Conservation (phyloP, 2,888 invertebrate species). For the Trypoxylon attenuatum region DNA sequence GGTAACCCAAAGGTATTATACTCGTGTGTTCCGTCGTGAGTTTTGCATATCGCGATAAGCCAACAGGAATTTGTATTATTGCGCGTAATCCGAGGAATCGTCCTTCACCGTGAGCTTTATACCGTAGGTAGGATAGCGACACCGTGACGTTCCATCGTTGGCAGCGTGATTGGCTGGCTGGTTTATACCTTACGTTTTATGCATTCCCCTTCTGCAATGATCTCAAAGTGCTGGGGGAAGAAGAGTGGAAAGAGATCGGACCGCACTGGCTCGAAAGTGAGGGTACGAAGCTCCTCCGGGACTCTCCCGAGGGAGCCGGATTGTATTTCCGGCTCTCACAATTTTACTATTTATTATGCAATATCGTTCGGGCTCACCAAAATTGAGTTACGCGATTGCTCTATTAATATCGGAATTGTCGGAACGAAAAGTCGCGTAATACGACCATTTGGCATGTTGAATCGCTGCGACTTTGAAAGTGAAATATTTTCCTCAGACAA, state of each 20-base stretch:
- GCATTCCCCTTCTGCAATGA: constrained; percentile 35
- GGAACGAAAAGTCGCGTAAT: background rate
- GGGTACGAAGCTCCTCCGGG: constrained; percentile 5
- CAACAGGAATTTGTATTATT: constrained; percentile 12
- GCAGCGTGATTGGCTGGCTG: constrained; percentile 37
- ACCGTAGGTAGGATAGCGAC: no score
- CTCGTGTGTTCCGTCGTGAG: background rate
- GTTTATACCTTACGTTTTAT: constrained; percentile 36
- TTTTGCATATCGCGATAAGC: constrained; percentile 2
- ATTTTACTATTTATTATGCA: constrained; percentile 40
- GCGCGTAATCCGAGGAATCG: constrained; percentile 11
- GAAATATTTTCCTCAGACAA: no score
- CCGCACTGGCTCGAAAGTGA: constrained; percentile 6
- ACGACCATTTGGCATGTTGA: background rate
- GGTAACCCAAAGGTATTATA: background rate
- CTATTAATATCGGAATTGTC: background rate
- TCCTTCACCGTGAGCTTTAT: constrained; percentile 9
- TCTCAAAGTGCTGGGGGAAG: constrained; percentile 26
- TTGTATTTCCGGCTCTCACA: constrained; percentile 36
- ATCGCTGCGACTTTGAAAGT: background rate
- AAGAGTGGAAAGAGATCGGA: constrained; percentile 8
- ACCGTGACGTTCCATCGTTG: constrained; percentile 21
- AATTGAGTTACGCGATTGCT: constrained; percentile 15
- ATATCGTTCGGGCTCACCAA: constrained; percentile 17
- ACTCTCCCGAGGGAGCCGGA: constrained; percentile 17